These are phyloP conservation scores for Aspiorhynchus laticeps DNA, from an alignment of 2,113 vertebrate genomes.

Conservation along the genomic window DNA sequence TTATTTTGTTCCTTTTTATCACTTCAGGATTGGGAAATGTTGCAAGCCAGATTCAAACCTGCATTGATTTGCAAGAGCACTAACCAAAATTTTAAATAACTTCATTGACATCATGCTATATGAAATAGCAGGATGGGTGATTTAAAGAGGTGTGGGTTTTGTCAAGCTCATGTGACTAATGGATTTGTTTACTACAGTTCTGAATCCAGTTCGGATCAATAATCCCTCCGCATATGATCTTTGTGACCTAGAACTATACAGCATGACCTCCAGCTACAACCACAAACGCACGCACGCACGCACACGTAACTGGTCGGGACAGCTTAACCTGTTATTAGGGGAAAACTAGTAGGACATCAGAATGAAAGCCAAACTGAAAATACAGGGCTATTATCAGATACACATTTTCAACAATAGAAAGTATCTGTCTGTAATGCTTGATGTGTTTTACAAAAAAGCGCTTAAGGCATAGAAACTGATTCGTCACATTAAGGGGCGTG, in stretches of 20 bases:
- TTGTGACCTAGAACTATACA: neutral
- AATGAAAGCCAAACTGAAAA: conserved; percentile 13
- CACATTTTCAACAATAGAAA: conserved; percentile 23
- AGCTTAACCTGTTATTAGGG: conserved; percentile 27
- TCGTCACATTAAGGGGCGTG: neutral
- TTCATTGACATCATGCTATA: neutral
- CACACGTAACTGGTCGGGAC: conserved; percentile 12
- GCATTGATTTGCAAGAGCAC: neutral
- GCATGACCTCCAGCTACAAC: neutral
- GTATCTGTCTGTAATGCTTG: neutral
- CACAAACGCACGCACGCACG: neutral
- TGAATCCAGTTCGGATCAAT: conserved; percentile 24
- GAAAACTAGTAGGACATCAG: neutral
- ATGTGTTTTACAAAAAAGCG: neutral
- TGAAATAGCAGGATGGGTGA: neutral
- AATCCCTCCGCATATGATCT: neutral
- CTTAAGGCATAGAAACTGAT: conserved; percentile 18
- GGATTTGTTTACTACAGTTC: conserved; percentile 32
- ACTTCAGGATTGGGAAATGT: neutral
- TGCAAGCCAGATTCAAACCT: neutral
- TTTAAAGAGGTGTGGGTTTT: neutral
- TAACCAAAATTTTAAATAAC: too few species aligned
- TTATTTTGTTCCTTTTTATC: neutral
- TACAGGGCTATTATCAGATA: neutral
- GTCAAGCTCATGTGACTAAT: conserved; percentile 25